phyloP scores from a whole-genome alignment of 1,140 invertebrate genomes.

The Rhagoletis pomonella region DNA sequence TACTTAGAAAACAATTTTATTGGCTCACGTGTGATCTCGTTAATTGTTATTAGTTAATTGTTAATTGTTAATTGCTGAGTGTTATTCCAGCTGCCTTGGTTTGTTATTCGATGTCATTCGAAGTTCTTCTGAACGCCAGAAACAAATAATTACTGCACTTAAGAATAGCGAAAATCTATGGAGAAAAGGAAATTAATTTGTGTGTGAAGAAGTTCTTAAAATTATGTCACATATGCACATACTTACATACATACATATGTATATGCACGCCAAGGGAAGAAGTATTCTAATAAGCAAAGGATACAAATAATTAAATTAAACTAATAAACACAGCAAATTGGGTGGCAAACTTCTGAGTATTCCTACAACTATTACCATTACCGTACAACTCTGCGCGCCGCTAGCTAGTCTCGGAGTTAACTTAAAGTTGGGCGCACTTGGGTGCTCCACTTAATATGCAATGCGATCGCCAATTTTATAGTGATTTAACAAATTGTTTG shows the following conservation, averaged over 20 bases:
- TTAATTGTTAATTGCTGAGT: slow-evolving; percentile 42
- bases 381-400: neutral
- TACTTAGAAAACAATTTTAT: slow-evolving; percentile 39
- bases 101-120: neutral
- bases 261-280: no score
- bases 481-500: slow-evolving; percentile 50
- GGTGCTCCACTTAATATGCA: slow-evolving; percentile 49
- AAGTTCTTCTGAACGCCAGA: slow-evolving; percentile 29
- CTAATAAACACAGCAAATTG: neutral
- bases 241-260: neutral
- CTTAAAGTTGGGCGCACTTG: neutral
- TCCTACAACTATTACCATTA: neutral
- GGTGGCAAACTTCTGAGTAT: neutral
- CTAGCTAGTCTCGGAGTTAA: neutral
- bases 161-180: neutral
- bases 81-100: neutral
- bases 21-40: slow-evolving; percentile 35
- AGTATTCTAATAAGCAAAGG: neutral
- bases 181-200: neutral
- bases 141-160: neutral
- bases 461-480: slow-evolving; percentile 30
- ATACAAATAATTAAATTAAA: slow-evolving; percentile 23
- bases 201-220: slow-evolving; percentile 45
- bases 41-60: slow-evolving; percentile 50
- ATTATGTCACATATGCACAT: neutral